Percentiles rank a stretch among this genome's conserved stretches.
phyloP scores from a whole-genome alignment of 2,888 invertebrate species.

The Rhimphoctona megacephalus region DNA sequence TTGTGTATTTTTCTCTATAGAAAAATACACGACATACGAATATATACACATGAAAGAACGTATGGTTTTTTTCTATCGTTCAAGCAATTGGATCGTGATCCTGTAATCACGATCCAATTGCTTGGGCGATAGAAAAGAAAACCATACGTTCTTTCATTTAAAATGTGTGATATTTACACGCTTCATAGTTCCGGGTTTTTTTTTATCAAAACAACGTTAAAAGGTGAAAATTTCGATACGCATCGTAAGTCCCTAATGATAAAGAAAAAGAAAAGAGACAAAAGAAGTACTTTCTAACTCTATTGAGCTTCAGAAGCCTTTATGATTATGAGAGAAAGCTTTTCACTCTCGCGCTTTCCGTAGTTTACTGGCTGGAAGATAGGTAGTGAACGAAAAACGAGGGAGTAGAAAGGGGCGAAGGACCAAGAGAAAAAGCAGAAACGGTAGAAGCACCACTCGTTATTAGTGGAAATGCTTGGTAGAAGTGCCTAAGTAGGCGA shows the following conservation, averaged over 20 bases:
- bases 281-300: conserved; percentile 29
- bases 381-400: conserved; percentile 42
- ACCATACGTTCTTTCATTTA: no score
- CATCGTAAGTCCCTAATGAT: conserved; percentile 15
- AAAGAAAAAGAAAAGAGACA: neutral
- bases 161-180: neutral
- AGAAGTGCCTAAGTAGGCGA: conserved; percentile 80
- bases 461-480: conserved; percentile 78
- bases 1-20: no score
- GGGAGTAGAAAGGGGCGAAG: conserved; percentile 17
- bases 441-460: conserved; percentile 71
- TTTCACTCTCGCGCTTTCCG: conserved; percentile 51
- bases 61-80: no score
- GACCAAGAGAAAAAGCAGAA: conserved; percentile 51
- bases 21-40: no score
- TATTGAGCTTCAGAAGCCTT: conserved; percentile 44
- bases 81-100: no score
- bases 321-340: conserved; percentile 67
- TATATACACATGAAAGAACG: no score
- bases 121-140: no score
- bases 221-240: neutral
- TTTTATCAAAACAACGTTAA: neutral
- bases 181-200: no score
- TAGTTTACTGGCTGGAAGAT: conserved; percentile 58
- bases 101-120: no score